Evolutionary conservation across 2,113 vertebrate species (phyloP).

Genomic region (Falco punctatus): DNA sequence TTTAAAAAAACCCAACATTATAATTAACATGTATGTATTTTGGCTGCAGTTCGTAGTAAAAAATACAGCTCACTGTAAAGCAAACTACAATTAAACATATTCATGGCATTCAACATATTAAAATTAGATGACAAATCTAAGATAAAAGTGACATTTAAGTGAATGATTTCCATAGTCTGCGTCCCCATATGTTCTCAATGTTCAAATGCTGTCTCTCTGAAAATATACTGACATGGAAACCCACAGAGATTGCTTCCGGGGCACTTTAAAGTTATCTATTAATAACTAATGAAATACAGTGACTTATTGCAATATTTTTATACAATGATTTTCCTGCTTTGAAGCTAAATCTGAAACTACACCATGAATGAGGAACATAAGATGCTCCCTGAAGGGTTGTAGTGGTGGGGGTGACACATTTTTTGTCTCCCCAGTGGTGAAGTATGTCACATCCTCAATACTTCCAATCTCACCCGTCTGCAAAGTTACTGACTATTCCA

Average conservation of each 20-base stretch:
- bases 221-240: background rate
- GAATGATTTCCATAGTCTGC: slow-evolving; percentile 10
- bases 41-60: background rate
- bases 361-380: background rate
- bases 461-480: background rate
- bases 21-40: background rate
- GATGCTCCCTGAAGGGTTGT: background rate
- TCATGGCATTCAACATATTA: background rate
- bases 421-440: background rate
- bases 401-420: slow-evolving; percentile 8
- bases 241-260: slow-evolving; percentile 36
- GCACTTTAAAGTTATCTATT: slow-evolving; percentile 39
- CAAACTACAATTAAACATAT: background rate
- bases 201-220: background rate
- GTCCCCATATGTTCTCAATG: slow-evolving; percentile 19
- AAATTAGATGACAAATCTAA: slow-evolving; percentile 28
- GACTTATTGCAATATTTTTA: slow-evolving; percentile 38
- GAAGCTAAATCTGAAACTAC: slow-evolving; percentile 12
- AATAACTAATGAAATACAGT: slow-evolving; percentile 48
- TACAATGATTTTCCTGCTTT: background rate
- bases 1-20: background rate
- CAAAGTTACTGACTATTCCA: slow-evolving; percentile 20
- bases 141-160: slow-evolving; percentile 32
- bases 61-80: background rate
- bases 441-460: background rate